Conservation (phyloP, 2,113 vertebrate genomes). For the Panurus biarmicus region DNA sequence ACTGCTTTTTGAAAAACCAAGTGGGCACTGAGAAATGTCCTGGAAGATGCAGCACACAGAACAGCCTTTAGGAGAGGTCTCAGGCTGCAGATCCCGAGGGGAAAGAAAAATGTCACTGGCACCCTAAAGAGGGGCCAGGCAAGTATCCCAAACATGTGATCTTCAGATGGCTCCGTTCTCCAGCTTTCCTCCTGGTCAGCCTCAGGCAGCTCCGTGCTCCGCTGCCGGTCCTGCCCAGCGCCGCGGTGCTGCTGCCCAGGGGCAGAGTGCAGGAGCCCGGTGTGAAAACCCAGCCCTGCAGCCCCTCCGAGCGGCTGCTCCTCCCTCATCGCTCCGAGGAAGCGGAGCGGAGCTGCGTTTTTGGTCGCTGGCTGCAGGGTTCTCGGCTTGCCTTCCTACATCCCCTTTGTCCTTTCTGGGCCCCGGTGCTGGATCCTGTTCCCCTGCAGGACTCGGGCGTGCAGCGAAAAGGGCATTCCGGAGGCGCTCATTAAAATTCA, state of each 20-base stretch:
- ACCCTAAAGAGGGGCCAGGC: background rate
- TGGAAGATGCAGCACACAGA: background rate
- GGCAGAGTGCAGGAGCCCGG: background rate
- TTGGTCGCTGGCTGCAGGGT: background rate
- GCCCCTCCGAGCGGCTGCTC: too few species aligned
- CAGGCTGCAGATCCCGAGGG: background rate
- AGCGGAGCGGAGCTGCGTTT: background rate
- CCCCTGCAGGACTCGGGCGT: fast-evolving
- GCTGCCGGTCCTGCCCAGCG: background rate
- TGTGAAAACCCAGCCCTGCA: background rate
- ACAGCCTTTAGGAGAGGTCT: background rate
- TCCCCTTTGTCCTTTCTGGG: background rate
- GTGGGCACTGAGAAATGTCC: background rate
- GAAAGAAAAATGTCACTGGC: background rate
- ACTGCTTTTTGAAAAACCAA: background rate
- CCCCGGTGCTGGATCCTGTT: background rate
- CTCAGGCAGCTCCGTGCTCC: background rate
- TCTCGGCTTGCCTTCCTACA: background rate
- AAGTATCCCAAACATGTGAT: background rate
- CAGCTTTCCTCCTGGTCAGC: background rate
- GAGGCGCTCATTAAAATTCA: background rate
- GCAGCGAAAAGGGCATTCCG: background rate
- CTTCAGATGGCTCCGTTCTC: background rate
- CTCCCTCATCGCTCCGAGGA: background rate
- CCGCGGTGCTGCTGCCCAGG: background rate